Evolutionary conservation across 2,113 vertebrate species (phyloP).

Genomic region (Ptilonorhynchus violaceus): DNA sequence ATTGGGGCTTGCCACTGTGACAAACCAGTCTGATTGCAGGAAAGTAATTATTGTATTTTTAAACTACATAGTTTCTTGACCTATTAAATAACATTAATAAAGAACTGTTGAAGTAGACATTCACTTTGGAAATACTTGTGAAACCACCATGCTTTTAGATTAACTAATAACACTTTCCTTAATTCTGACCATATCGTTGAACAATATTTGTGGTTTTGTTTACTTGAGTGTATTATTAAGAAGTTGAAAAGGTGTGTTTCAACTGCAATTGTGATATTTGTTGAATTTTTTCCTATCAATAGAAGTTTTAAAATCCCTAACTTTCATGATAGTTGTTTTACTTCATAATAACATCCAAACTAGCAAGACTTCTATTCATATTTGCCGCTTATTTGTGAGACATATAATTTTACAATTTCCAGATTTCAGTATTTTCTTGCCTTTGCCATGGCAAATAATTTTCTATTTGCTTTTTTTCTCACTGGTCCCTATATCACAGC

Average conservation of each 20-base stretch:
- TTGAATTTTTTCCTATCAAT: not conserved
- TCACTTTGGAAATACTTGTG: constrained; percentile 9
- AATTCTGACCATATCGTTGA: not conserved
- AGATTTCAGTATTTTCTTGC: not conserved
- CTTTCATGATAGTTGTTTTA: not conserved
- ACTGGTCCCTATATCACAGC: too few relatives aligned
- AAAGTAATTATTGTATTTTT: constrained; percentile 19
- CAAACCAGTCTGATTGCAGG: not conserved
- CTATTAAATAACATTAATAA: not conserved
- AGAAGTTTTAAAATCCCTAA: not conserved
- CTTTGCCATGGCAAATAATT: not conserved
- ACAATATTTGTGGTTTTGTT: not conserved
- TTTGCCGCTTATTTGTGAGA: not conserved
- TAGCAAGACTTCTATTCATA: not conserved
- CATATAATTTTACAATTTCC: not conserved
- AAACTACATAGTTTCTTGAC: constrained; percentile 23
- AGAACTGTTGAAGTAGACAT: not conserved
- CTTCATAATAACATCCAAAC: not conserved
- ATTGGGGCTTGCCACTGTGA: not conserved
- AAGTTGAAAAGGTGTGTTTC: not conserved
- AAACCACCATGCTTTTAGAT: not conserved
- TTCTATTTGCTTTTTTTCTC: not conserved
- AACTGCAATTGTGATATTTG: not conserved
- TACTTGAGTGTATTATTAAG: not conserved
- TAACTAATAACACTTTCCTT: not conserved